Conservation (phyloP, 2,888 invertebrate species). For the Charanyca ferruginea region DNA sequence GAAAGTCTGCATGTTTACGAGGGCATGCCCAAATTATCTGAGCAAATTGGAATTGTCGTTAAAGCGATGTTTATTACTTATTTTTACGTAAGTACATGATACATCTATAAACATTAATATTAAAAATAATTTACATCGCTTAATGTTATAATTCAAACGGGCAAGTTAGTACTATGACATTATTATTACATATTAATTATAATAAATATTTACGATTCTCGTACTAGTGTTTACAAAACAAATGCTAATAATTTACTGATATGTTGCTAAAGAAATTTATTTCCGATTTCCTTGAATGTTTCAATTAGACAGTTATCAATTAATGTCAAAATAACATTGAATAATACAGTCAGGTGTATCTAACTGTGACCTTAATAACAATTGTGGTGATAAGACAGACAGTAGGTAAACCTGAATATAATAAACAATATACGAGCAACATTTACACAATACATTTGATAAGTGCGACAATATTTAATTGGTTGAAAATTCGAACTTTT, state of each 20-base stretch:
- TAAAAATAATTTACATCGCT: conserved; percentile 39
- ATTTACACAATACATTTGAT: conserved; percentile 36
- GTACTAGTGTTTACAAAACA: conserved; percentile 84
- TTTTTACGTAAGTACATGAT: conserved; percentile 2
- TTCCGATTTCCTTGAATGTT: conserved; percentile 74
- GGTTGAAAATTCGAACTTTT: conserved; percentile 52
- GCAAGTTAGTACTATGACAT: conserved; percentile 72
- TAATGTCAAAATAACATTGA: conserved; percentile 61
- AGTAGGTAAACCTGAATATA: conserved; percentile 28
- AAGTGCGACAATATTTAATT: conserved; percentile 47
- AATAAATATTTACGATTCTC: conserved; percentile 84
- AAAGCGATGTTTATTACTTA: conserved; percentile 25
- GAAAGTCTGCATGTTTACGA: conserved; percentile 37
- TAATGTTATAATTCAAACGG: conserved; percentile 61
- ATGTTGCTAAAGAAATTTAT: conserved; percentile 71
- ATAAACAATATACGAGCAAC: conserved; percentile 39
- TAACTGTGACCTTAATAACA: conserved; percentile 59
- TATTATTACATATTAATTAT: conserved; percentile 78
- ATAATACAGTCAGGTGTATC: conserved; percentile 49
- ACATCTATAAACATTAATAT: conserved; percentile 11
- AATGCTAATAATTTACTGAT: conserved; percentile 78
- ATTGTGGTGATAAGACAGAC: conserved; percentile 50
- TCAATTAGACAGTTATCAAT: conserved; percentile 59
- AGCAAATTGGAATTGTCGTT: conserved; percentile 27
- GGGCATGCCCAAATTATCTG: conserved; percentile 38